These are phyloP conservation scores for Tenthredo livida DNA, from an alignment of 2,888 invertebrate species.

Conservation along the genomic window DNA sequence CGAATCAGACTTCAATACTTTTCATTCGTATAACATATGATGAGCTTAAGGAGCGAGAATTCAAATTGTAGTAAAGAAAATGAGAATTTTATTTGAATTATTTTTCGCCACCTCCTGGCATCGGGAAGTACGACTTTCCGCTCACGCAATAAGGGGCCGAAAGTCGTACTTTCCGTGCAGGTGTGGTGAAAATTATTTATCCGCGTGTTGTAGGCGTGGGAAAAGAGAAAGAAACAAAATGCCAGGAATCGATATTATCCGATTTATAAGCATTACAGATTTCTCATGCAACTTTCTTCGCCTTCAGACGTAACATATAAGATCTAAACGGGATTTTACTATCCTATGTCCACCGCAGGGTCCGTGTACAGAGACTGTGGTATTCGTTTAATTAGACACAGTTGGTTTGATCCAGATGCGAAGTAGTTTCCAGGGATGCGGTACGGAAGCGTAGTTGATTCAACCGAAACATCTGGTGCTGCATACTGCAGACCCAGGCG, in stretches of 20 bases:
- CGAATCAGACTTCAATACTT: not conserved
- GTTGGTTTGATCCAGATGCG: slow-evolving; percentile 71
- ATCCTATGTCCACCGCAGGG: not conserved
- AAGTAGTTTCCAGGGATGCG: slow-evolving; percentile 62
- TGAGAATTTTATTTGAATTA: not conserved
- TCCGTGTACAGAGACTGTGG: slow-evolving; percentile 13
- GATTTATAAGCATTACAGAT: too few species aligned
- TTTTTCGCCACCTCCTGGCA: too few species aligned
- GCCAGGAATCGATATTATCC: too few species aligned
- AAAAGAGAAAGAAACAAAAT: too few species aligned
- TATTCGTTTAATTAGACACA: slow-evolving; percentile 71
- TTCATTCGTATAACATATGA: not conserved
- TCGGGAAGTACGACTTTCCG: too few species aligned
- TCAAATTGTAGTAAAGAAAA: not conserved
- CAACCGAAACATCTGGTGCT: slow-evolving; percentile 73
- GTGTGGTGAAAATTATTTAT: not conserved
- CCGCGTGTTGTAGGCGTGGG: too few species aligned
- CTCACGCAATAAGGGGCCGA: too few species aligned
- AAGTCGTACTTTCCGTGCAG: too few species aligned
- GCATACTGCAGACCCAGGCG: not conserved
- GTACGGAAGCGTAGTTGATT: slow-evolving; percentile 69
- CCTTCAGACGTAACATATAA: too few species aligned
- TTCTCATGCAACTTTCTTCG: too few species aligned
- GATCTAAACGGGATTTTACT: not conserved
- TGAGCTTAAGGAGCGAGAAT: not conserved